Evolutionary conservation across 2,888 invertebrate genomes (phyloP), one percentile per base, ranked within the genome.

Genomic region (Stomorhina lunata): DNA sequence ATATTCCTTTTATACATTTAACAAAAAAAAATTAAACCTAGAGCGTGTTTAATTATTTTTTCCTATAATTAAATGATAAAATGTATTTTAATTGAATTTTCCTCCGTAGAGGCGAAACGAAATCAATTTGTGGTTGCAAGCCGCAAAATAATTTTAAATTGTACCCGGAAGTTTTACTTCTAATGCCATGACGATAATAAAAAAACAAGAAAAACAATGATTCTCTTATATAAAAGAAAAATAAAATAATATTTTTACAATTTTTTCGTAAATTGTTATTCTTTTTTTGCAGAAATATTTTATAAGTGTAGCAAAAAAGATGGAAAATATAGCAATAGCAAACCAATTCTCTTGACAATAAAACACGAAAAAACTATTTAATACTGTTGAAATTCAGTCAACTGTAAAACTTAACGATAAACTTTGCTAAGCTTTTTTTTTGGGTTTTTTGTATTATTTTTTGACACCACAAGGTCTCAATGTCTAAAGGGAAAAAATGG

Each of bases 381-480:
- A 84, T 80, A 80, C 79, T 72, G 77, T 83, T 84, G 73, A 72
- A 72, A 83, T 63, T 82, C 84, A 85, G 83, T 87, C 86, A 85
- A 87, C 85, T 84, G 87, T 85, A 84, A 86, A 86, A 85, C 84
- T 84, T 86, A 81, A 81, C 84, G 87, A 88, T 87, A 88, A 87
- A 86, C 84, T 85, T 85, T 84, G 43, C 15, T 22, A n/a, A n/a
- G 45, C 6, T 25, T n/a, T 68, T 50, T n/a, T n/a, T n/a, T n/a
- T n/a, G n/a, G n/a, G 0, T 34, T 48, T 22, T 15, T 37, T 9
- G 7, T 17, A 9, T 63, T 65, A 9, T 55, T 32, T 61, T 65
- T 34, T 17, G 9, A 10, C 12, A 9, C n/a, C n/a, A n/a, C n/a
- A n/a, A n/a, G 9, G 12, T 29, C 40, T 27, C 1, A 15, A 15